Evolutionary conservation across 2,113 vertebrate genomes (phyloP).

Genomic region (Phyllostomus discolor): DNA sequence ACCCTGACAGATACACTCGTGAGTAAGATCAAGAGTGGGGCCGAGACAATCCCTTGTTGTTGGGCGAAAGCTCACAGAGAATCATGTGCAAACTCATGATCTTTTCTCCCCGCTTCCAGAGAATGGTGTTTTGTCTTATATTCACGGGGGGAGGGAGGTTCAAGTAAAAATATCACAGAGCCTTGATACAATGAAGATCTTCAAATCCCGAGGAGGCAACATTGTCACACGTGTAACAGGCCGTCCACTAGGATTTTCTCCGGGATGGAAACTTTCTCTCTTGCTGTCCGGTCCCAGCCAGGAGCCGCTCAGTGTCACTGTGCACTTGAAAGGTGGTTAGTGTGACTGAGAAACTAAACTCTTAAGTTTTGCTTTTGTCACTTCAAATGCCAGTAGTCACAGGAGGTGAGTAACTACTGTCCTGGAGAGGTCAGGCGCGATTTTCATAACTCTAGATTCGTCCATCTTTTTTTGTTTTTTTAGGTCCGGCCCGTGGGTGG

Average conservation of each 20-base stretch:
- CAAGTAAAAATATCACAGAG: background rate
- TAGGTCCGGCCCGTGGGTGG: background rate
- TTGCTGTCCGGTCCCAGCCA: rapidly evolving
- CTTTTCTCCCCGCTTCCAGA: background rate
- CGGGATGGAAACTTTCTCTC: rapidly evolving
- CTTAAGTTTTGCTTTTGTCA: background rate
- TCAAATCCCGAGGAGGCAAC: background rate
- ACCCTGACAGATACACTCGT: background rate
- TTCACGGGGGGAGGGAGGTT: background rate
- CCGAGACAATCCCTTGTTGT: background rate
- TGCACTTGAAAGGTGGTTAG: background rate
- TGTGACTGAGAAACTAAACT: background rate
- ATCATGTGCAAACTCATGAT: background rate
- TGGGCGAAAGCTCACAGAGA: background rate
- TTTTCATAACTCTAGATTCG: background rate
- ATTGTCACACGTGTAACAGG: background rate
- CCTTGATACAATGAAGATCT: background rate
- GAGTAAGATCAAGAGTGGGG: background rate
- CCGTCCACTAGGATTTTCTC: background rate
- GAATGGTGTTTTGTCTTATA: background rate
- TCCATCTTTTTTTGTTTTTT: background rate
- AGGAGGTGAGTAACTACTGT: background rate
- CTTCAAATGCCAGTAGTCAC: background rate
- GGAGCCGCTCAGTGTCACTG: rapidly evolving
- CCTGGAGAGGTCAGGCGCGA: background rate